Percentiles rank a stretch among this genome's conserved stretches.
Evolutionary conservation across 2,113 vertebrate genomes (phyloP).

Genomic region (Gavia stellata): DNA sequence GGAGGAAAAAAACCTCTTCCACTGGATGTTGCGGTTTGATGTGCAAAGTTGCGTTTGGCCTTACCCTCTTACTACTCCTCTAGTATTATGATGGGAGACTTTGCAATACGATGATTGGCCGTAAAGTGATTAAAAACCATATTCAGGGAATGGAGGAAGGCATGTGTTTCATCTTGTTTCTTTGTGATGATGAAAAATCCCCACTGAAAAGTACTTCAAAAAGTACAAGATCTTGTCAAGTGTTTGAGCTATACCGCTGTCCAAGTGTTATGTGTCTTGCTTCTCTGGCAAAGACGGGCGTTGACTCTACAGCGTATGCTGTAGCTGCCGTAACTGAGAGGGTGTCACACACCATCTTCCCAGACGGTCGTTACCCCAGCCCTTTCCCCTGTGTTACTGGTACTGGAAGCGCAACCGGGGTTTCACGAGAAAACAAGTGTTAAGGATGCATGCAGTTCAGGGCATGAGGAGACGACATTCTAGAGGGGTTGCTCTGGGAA

Average conservation of each 20-base stretch:
- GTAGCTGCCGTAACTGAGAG: background rate
- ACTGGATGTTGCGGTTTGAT: background rate
- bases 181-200: background rate
- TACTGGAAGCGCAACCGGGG: background rate
- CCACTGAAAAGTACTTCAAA: background rate
- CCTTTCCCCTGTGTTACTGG: background rate
- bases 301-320: background rate
- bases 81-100: background rate
- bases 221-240: background rate
- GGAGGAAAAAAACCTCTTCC: background rate
- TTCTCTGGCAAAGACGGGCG: background rate
- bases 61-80: background rate
- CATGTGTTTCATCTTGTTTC: background rate
- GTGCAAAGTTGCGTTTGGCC: background rate
- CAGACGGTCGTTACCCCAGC: background rate
- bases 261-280: background rate
- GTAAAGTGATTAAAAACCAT: background rate
- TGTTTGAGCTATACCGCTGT: background rate
- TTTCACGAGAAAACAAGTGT: background rate
- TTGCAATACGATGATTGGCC: background rate
- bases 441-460: background rate
- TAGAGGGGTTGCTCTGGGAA: background rate
- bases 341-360: background rate
- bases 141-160: background rate
- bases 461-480: background rate